Conservation (phyloP, 2,888 invertebrate species). For the Lampropteryx suffumata region DNA sequence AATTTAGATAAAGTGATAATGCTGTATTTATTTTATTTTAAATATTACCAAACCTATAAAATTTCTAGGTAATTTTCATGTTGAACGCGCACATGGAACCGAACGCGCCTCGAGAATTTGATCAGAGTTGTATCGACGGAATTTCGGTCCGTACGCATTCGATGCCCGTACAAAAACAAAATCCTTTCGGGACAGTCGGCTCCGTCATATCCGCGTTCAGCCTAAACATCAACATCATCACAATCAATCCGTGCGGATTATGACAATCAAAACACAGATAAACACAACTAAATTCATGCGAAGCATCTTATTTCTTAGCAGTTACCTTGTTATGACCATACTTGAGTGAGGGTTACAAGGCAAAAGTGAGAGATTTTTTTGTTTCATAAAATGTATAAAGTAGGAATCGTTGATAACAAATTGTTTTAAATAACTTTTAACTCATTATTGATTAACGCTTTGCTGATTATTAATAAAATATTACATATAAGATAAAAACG, state of each 20-base stretch:
- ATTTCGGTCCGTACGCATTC: no score
- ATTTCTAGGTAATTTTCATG: no score
- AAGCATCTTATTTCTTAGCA: slow-evolving; percentile 3
- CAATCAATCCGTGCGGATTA: slow-evolving; percentile 7
- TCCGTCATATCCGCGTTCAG: no score
- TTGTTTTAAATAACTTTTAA: neutral
- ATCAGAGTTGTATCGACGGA: no score
- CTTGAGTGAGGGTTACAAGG: neutral
- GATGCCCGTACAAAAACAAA: no score
- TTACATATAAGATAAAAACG: slow-evolving; percentile 3
- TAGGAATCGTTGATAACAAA: slow-evolving; percentile 1
- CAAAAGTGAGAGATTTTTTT: neutral
- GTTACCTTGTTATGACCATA: neutral
- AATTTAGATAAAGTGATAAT: no score
- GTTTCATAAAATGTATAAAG: slow-evolving; percentile 1
- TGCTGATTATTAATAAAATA: neutral
- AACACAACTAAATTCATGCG: neutral
- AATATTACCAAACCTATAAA: no score
- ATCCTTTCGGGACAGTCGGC: no score
- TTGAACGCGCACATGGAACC: no score
- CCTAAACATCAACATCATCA: slow-evolving; percentile 3
- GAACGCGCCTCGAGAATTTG: no score
- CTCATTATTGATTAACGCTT: neutral
- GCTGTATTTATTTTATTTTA: no score
- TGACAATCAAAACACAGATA: slow-evolving; percentile 3